Conservation (phyloP, 2,113 vertebrate genomes). For the Pituophis catenifer region DNA sequence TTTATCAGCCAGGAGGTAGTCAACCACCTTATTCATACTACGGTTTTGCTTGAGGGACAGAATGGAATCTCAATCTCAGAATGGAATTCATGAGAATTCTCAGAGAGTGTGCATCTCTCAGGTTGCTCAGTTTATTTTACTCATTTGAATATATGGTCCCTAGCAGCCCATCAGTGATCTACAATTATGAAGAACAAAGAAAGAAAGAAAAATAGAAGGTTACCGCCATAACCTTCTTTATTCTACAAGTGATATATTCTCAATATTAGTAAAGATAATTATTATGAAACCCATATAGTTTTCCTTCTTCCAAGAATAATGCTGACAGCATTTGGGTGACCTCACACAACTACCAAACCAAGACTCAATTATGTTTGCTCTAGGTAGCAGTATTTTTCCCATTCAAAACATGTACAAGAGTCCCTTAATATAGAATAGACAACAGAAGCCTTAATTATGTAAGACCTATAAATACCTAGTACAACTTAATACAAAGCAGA, state of each 20-base stretch:
- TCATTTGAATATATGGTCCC: background rate
- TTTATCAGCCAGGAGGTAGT: background rate
- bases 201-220: constrained; percentile 11
- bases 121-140: background rate
- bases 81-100: background rate
- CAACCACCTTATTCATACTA: background rate
- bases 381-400: background rate
- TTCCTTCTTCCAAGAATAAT: constrained; percentile 7
- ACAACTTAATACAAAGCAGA: background rate
- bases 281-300: background rate
- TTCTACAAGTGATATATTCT: background rate
- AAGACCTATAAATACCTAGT: constrained; percentile 11
- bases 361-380: background rate
- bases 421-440: background rate
- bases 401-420: background rate
- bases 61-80: rapidly evolving
- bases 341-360: background rate
- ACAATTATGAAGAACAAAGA: background rate
- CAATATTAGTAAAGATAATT: background rate
- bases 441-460: background rate
- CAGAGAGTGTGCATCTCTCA: background rate
- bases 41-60: background rate
- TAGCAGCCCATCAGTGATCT: background rate
- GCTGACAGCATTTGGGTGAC: background rate
- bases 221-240: background rate